Evolutionary conservation across 2,113 vertebrate species (phyloP).

Genomic region (Festucalex cinctus): DNA sequence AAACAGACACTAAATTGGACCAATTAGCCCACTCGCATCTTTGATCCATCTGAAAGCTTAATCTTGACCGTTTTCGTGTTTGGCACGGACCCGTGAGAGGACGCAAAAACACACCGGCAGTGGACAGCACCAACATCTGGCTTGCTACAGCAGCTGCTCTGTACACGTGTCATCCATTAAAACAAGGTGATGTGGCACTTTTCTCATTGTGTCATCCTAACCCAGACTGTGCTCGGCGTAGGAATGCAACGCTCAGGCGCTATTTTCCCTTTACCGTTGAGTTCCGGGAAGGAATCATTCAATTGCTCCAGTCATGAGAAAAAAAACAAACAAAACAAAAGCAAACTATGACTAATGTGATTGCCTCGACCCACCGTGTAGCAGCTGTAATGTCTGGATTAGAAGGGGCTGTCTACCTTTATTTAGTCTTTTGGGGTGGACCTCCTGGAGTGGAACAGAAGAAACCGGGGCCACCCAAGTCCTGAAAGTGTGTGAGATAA

Average conservation of each 20-base stretch:
- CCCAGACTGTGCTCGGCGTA: conserved; percentile 12
- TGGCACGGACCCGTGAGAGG: conserved; percentile 8
- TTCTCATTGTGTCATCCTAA: conserved; percentile 33
- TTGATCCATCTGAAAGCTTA: conserved; percentile 29
- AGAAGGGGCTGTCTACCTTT: conserved; percentile 50
- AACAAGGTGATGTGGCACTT: conserved; percentile 52
- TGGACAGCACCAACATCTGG: conserved; percentile 28
- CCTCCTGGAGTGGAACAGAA: conserved; percentile 52
- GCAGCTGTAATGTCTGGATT: conserved; percentile 64
- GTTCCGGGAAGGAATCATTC: conserved; percentile 53
- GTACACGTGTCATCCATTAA: conserved; percentile 40
- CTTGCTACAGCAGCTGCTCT: conserved; percentile 29
- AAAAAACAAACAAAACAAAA: neutral
- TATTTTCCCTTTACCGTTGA: conserved; percentile 35
- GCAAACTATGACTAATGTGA: conserved; percentile 60
- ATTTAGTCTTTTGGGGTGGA: conserved; percentile 40
- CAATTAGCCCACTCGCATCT: conserved; percentile 35
- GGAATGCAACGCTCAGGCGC: conserved; percentile 34
- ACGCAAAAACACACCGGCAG: conserved; percentile 11
- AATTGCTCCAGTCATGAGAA: conserved; percentile 43
- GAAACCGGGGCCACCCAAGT: conserved; percentile 69
- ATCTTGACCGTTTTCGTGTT: conserved; percentile 17
- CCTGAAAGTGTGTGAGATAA: conserved; percentile 42
- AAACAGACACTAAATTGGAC: conserved; percentile 46
- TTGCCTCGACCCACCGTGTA: conserved; percentile 51